Percentiles rank a stretch among this genome's conserved stretches.
Conservation (phyloP, 2,113 vertebrate genomes). For the Rynchops niger region DNA sequence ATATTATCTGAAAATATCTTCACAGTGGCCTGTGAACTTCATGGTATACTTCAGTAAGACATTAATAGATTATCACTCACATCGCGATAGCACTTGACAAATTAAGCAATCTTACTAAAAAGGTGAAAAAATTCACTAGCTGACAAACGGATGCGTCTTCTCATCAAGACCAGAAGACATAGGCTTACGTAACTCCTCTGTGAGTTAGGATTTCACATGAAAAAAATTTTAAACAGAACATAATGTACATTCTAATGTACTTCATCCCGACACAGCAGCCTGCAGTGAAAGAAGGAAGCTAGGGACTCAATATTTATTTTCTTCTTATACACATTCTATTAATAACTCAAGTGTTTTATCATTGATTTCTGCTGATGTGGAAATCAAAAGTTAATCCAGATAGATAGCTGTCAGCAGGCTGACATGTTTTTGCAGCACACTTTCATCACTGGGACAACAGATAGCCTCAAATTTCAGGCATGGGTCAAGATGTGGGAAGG, state of each 20-base stretch:
- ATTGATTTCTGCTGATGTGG: background rate
- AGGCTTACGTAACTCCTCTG: background rate
- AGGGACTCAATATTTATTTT: background rate
- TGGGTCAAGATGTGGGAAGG: background rate
- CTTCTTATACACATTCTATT: background rate
- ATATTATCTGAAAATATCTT: background rate
- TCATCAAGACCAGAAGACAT: background rate
- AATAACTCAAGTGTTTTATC: background rate
- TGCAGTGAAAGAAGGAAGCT: background rate
- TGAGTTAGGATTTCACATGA: background rate
- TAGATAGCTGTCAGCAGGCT: background rate
- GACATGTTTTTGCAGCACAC: background rate
- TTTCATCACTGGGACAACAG: background rate
- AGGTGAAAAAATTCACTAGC: background rate
- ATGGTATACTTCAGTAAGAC: background rate
- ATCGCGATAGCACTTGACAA: rapidly evolving
- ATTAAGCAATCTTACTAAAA: background rate
- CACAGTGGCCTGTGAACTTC: background rate
- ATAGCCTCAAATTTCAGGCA: background rate
- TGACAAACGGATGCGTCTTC: background rate
- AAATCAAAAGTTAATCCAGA: background rate
- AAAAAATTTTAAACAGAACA: background rate
- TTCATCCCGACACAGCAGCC: background rate
- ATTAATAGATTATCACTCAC: background rate
- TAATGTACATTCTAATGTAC: too few relatives aligned